A percentile compares a stretch with the other conserved stretches of the same genome.
Conservation (phyloP, 2,888 invertebrate genomes). For the Tortricodes alternella region DNA sequence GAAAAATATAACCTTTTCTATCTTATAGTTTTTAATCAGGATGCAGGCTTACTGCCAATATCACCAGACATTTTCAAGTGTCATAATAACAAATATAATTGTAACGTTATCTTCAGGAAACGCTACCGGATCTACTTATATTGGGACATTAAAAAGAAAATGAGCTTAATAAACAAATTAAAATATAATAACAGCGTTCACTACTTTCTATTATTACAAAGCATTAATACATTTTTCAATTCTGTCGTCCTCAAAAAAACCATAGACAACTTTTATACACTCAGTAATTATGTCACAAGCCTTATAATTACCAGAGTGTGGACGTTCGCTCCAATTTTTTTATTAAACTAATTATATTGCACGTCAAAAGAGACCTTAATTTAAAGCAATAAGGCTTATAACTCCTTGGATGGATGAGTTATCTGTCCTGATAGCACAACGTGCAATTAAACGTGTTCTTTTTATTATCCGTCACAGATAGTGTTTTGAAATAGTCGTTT, state of each 20-base stretch:
- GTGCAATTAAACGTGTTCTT: constrained; percentile 58
- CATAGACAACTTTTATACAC: constrained; percentile 44
- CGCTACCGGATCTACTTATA: neutral
- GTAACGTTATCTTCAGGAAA: neutral
- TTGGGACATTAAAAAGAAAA: neutral
- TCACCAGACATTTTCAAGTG: too few relatives aligned
- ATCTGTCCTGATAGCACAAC: constrained; percentile 40
- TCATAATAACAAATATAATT: neutral
- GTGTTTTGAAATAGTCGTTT: constrained; percentile 43
- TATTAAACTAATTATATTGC: constrained; percentile 43
- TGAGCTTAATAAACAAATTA: constrained; percentile 24
- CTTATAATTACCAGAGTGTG: constrained; percentile 55
- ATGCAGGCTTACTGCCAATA: too few relatives aligned
- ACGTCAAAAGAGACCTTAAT: constrained; percentile 45
- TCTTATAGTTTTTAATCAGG: too few relatives aligned
- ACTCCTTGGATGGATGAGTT: constrained; percentile 33
- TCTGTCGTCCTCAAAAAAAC: constrained; percentile 38
- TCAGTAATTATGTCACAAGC: constrained; percentile 65
- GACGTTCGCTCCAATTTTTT: constrained; percentile 49
- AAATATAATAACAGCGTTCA: constrained; percentile 22
- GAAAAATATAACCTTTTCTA: too few relatives aligned
- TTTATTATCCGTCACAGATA: constrained; percentile 55
- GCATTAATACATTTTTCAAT: constrained; percentile 38
- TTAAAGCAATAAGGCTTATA: constrained; percentile 39
- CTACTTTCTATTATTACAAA: constrained; percentile 24